These are phyloP conservation scores for Hemiprocne comata DNA, from an alignment of 2,113 vertebrate species.

Conservation along the genomic window DNA sequence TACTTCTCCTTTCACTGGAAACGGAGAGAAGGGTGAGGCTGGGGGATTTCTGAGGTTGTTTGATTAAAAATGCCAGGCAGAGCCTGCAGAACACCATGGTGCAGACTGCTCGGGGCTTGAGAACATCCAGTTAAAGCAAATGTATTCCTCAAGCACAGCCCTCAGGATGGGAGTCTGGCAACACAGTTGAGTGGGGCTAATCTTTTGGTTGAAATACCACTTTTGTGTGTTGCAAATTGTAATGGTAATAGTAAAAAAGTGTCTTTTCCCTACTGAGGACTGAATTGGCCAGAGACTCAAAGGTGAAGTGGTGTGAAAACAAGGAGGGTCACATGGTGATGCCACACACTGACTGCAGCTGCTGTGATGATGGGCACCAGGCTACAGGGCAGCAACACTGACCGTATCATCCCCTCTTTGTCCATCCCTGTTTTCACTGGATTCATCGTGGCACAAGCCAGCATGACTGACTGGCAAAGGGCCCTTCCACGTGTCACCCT, in stretches of 20 bases:
- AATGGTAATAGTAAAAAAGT: neutral
- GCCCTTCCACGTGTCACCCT: accelerated
- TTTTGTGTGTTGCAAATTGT: neutral
- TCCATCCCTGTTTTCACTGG: neutral
- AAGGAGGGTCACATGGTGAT: neutral
- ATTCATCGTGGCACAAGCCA: neutral
- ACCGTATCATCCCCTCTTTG: neutral
- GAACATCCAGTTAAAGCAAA: neutral
- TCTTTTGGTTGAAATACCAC: neutral
- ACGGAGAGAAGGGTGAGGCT: neutral
- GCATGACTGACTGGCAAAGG: neutral
- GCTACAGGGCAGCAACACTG: neutral
- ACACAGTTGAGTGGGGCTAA: neutral
- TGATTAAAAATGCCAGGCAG: neutral
- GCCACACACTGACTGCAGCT: neutral
- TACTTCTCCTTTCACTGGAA: neutral
- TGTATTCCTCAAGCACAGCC: neutral
- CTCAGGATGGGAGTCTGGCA: neutral
- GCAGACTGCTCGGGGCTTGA: neutral
- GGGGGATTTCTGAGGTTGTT: neutral
- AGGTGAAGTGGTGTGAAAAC: neutral
- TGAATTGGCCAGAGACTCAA: neutral
- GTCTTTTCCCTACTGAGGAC: neutral
- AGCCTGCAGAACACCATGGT: accelerated
- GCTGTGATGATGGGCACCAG: neutral